phyloP scores from a whole-genome alignment of 1,140 invertebrate species.

The Macrobrachium rosenbergii region DNA sequence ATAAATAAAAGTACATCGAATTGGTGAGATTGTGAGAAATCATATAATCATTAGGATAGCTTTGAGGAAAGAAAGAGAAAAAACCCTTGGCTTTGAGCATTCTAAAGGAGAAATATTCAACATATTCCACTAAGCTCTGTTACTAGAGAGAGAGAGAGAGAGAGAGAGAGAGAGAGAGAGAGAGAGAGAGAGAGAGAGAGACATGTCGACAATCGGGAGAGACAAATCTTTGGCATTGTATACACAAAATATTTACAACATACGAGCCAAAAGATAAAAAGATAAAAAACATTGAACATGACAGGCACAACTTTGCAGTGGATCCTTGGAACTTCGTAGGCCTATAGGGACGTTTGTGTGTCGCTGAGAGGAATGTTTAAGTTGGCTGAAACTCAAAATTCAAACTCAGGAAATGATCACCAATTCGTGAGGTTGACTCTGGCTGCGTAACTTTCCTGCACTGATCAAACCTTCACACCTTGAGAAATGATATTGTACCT shows the following conservation, averaged over 20 bases:
- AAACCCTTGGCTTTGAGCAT: neutral
- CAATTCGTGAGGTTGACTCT: no score
- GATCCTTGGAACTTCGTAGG: neutral
- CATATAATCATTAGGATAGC: neutral
- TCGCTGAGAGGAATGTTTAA: no score
- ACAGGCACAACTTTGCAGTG: neutral
- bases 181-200: conserved; percentile 36
- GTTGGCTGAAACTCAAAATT: no score
- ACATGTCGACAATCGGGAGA: neutral
- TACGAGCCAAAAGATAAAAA: conserved; percentile 25
- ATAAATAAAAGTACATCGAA: neutral
- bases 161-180: conserved; percentile 35
- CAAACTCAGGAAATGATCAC: no score
- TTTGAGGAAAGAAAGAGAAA: neutral
- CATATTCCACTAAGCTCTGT: no score
- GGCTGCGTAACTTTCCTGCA: no score
- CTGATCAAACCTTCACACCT: no score
- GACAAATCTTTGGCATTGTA: conserved; percentile 24
- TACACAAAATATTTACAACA: conserved; percentile 30
- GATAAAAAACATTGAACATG: neutral
- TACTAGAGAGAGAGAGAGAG: neutral
- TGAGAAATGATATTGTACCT: no score
- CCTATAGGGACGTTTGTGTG: neutral
- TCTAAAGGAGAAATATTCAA: neutral
- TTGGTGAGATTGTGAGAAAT: neutral